Evolutionary conservation across 2,113 vertebrate genomes (phyloP), one percentile per base, ranked within the genome.

Genomic region (Lutjanus erythropterus): DNA sequence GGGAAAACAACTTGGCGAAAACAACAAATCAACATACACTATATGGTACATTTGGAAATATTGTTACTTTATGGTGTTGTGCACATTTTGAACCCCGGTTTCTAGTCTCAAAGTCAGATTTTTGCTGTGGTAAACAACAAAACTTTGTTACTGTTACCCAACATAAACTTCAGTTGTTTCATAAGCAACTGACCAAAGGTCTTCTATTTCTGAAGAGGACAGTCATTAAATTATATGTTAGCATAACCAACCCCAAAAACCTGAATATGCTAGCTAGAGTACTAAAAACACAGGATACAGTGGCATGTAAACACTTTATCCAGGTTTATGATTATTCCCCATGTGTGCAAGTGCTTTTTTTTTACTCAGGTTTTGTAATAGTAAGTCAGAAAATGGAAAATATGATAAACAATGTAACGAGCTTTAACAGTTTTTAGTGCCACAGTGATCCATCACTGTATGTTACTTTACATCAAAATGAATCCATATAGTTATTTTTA

Each of bases 1-100:
- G n/a, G 4, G 3, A 42, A 42, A 64, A 62, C 41, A 50, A 68
- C 53, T 44, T 27, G 5, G 14, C 41, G 44, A 66, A 66, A 78
- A 72, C n/a, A 46, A 39, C 18, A 75, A 75, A 42, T 75, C 9
- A 62, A 55, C 41, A 68, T 39, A 37, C 3, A 14, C 0, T 7
- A 16, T 41, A 29, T 2, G n/a, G n/a, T n/a, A n/a, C n/a, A n/a
- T n/a, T n/a, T 39, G 16, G 12, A 9, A 56, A 49, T 67, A 53
- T 61, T 25, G 35, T 25, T 6, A 25, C 6, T 70, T 42, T 3
- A 18, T 42, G 29, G 31, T 19, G 4, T 42, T 59, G n/a, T 53
- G 53, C 31, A 41, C 16, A 42, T 15, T 55, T 29, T 55, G 47
- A 44, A 27, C 47, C 16, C 19, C 1, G 23, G 23, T 7, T 37